Base-by-base conservation (phyloP, 1,140 invertebrate genomes). In the Drosophila asahinai region DNA sequence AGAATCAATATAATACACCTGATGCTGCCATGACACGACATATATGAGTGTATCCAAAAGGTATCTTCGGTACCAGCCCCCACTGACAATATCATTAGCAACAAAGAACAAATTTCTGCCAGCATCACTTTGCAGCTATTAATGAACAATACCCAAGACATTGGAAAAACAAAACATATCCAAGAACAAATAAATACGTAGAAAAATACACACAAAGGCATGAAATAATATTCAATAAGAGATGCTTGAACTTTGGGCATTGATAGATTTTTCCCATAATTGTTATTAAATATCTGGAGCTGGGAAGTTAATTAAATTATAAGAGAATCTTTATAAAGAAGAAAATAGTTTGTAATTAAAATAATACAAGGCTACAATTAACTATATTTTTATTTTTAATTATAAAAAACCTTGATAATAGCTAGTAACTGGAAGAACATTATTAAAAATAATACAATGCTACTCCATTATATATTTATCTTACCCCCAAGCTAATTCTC, bases 121-220 rank as follows among this genome's bases (percentile, higher is more conserved):
- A 77, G 68, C 76, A 89, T 89, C 80, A 87, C 78, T 87, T 86
- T 80, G 77, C 67, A 77, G 80, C 83, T 65, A 87, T 86, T 87
- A 80, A 82, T 81, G 49, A 71, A 54, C 67, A 64, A 65, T 55
- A 48, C 45, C 38, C 47, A 61, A 63, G 63, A 77, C 62, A 66
- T 65, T 58, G 62, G 45, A 22, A 43, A 72, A 70, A 65, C 60
- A 66, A 54, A 77, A 77, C 47, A 48, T 33, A 62, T 64, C 55
- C 47, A 67, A 58, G 68, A 83, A 76, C 55, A 74, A 81, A 81
- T 61, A 76, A 60, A 66, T 68, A 67, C 48, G 33, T 22, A 12
- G 54, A 68, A 80, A 55, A 45, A 47, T 33, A 57, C 36, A 80
- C 52, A 55, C 52, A 55, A 55, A 59, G 40, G 40, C 49, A 48